Base-by-base conservation (phyloP, 2,113 vertebrate species). In the Pituophis catenifer region DNA sequence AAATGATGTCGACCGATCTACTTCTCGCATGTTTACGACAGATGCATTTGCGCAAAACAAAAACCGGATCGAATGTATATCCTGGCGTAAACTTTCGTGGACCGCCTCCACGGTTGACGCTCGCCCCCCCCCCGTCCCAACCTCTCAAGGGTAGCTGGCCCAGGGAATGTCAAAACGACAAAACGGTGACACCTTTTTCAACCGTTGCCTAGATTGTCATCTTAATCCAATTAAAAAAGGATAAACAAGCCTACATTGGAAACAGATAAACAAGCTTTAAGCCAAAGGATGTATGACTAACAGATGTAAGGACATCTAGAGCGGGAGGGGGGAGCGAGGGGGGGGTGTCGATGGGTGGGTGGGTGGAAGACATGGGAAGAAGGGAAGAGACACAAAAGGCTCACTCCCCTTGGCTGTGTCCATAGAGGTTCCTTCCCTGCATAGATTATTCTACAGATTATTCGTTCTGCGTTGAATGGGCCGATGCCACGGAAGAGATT, bases 241-340 rank as follows among this genome's bases (percentile, higher is more conserved):
- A 62, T 59, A 90, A 86, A 50, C 88, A 93, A 59, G 3, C 54
- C 65, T 57, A 33, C 92, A 57, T 90, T 70, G 75, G 88, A 19
- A 94, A 93, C 3, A 88, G 93, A 94, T 89, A 0, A 88, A 91
- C 92, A 1, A 89, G 86, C 89, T 94, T 58, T 44, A 89, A 92
- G 53, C 59, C 53, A 33, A 90, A 55, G 44, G 89, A 88, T 86
- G 38, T 70, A 33, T 26, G 23, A 26, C 88, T 23, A 96, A 95
- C 48, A 93, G 53, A 65, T 50, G 70, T 0, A 87, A 11, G 33
- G 90, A 92, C 91, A 94, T 1, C 94, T 50, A 89, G 8, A 91
- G 8, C 1, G 38, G 89, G 75, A 75, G 4, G 1, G 29, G 29
- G 7, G 86, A 58, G 38, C 38, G 81, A 92, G 0, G 17, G 19